Conservation (phyloP, 2,113 vertebrate genomes). For the Rhinichthys klamathensis region DNA sequence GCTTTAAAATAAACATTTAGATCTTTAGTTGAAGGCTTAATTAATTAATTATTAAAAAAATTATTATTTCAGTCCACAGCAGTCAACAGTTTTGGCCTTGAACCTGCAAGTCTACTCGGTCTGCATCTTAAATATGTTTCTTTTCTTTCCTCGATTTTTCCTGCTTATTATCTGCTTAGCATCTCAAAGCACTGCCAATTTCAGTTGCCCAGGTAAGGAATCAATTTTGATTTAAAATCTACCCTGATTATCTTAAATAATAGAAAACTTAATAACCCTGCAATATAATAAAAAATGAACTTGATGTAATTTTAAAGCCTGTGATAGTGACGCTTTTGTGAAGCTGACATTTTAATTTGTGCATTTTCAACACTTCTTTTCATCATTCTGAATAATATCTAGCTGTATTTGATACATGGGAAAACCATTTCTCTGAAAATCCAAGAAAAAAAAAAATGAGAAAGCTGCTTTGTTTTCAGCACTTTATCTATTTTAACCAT, state of each 20-base stretch:
- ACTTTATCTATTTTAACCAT: background rate
- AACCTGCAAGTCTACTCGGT: background rate
- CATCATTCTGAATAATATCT: background rate
- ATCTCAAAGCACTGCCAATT: background rate
- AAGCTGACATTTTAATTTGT: background rate
- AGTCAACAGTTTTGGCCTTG: background rate
- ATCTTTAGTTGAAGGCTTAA: background rate
- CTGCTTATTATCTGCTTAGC: conserved; percentile 1
- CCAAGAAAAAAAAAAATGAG: background rate
- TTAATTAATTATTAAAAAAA: background rate
- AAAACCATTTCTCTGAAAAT: background rate
- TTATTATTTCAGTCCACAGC: background rate
- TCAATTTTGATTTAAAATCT: background rate
- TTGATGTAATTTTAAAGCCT: background rate
- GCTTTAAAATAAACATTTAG: background rate
- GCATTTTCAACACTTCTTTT: background rate
- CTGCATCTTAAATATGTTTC: background rate
- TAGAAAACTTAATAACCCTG: background rate
- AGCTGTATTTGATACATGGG: background rate
- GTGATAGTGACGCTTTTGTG: background rate
- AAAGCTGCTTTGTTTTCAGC: background rate
- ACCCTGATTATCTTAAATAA: background rate
- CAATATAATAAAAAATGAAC: background rate
- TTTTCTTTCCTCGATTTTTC: background rate
- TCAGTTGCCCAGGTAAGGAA: background rate